Base-by-base conservation (phyloP, 2,797 vertebrate species). In the Strix occidentalis region DNA sequence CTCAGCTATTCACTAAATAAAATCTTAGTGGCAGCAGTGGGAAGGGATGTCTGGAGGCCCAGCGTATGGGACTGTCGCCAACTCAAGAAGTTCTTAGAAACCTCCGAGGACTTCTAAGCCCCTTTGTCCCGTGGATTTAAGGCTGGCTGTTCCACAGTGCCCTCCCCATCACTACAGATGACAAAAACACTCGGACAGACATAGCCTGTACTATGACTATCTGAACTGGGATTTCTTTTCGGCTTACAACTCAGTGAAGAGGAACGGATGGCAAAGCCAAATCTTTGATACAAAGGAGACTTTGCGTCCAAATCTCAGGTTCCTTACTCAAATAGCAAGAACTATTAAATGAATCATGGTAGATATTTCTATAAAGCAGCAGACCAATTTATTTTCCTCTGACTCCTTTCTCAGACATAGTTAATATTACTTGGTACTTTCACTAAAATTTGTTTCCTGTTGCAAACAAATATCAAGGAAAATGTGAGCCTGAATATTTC, bases 381-480 rank as follows among this genome's bases (percentile, higher is more conserved):
- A 68, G 69, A 54, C 45, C 91, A 41, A 96, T 96, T 90, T 91
- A 84, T 89, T 97, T 96, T 96, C 90, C 95, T 89, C 94, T 90
- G 88, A 48, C 82, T 96, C 72, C 51, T 57, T 94, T 86, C 65
- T 93, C 95, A 96, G 93, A 93, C 86, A 72, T 33, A 95, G 54
- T 48, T 58, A 87, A n/a, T 46, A 25, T 50, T 16, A 21, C 51
- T 88, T 65, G 10, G 43, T 50, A 28, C 72, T 83, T 75, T 26
- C 46, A 66, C 58, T 57, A 35, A 43, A 50, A 65, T 54, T 76
- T 82, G 31, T 37, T 77, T 82, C 84, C 74, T 4, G 1, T 53
- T n/a, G 63, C n/a, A 78, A 84, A 61, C 31, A 56, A 33, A 26
- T 1, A 70, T 41, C 64, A 51, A 83, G 57, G 48, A 58, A 76